These are phyloP conservation scores for Copsychus sechellarum DNA, from an alignment of 2,113 vertebrate genomes.

Conservation along the genomic window DNA sequence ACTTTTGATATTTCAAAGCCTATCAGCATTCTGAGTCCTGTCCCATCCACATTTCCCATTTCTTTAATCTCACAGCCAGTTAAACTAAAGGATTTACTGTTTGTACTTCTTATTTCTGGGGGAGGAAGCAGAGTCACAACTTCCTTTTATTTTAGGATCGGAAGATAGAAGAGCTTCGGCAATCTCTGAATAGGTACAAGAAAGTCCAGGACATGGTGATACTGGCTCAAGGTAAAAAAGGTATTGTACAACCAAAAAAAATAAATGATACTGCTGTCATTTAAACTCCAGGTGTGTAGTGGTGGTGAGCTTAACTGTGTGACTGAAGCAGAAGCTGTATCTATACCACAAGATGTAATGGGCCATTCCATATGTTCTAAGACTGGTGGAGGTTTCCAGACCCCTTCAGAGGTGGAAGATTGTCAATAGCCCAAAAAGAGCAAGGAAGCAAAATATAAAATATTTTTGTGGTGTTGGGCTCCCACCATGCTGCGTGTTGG, in stretches of 20 bases:
- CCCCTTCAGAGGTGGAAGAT: background rate
- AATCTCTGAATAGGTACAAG: conserved; percentile 90
- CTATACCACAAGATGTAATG: fast-evolving
- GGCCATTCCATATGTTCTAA: background rate
- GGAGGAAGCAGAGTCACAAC: background rate
- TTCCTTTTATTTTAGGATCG: conserved; percentile 80
- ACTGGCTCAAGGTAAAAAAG: conserved; percentile 88
- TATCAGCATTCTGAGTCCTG: background rate
- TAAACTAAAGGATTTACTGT: background rate
- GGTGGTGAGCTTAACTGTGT: background rate
- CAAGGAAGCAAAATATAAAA: background rate
- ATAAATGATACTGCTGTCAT: background rate
- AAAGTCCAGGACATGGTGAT: conserved; percentile 93
- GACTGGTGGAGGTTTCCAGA: background rate
- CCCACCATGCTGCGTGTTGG: background rate
- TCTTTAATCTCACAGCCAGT: background rate
- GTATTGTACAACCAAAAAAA: conserved; percentile 58
- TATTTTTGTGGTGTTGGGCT: background rate
- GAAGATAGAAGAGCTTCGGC: conserved; percentile 95
- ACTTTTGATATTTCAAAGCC: background rate
- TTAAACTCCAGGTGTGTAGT: background rate
- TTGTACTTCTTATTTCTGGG: background rate
- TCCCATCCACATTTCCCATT: background rate
- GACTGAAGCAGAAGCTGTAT: background rate
- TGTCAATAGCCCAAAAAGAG: background rate